Evolutionary conservation across 2,888 invertebrate genomes (phyloP).

Genomic region (Pyrrhosoma nymphula): DNA sequence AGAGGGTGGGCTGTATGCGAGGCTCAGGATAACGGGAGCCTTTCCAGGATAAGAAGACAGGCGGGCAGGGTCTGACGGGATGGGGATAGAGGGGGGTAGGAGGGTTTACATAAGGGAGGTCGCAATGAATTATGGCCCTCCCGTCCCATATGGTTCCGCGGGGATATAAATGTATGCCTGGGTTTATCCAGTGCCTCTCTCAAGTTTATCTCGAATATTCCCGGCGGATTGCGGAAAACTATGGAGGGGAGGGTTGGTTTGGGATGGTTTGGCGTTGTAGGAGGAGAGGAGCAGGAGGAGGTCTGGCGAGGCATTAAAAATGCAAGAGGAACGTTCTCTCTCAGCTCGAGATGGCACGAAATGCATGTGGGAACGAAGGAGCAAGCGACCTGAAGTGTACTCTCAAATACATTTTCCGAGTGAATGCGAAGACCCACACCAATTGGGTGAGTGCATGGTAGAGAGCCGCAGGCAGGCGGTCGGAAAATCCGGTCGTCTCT

Average conservation of each 20-base stretch:
- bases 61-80: neutral
- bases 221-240: neutral
- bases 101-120: constrained; percentile 36
- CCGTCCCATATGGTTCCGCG: neutral
- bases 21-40: constrained; percentile 11
- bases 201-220: constrained; percentile 8
- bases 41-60: constrained; percentile 39
- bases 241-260: neutral
- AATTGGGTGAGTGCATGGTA: too few relatives aligned
- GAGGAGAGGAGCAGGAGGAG: too few relatives aligned
- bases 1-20: neutral
- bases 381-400: too few relatives aligned
- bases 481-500: too few relatives aligned
- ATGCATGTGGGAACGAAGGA: too few relatives aligned
- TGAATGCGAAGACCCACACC: too few relatives aligned
- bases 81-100: neutral
- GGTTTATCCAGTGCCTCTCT: neutral
- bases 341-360: too few relatives aligned
- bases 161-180: neutral
- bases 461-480: too few relatives aligned
- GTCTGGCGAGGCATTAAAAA: neutral
- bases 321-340: neutral
- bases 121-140: constrained; percentile 37
- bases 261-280: too few relatives aligned
- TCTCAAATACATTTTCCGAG: too few relatives aligned